Evolutionary conservation across 2,797 vertebrate species (phyloP).

Genomic region (Fundulus diaphanus): DNA sequence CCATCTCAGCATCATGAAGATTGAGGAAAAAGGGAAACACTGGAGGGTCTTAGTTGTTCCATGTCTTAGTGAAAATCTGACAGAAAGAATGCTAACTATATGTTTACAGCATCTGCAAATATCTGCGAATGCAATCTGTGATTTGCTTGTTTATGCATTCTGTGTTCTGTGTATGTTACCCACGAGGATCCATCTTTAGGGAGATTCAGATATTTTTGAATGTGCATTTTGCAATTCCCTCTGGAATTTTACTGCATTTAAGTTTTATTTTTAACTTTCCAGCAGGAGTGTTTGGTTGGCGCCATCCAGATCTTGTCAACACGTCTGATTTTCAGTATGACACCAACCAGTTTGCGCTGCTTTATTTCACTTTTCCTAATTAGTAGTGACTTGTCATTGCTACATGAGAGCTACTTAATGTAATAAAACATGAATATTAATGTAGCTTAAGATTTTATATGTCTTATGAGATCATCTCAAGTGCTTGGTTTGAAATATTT

Average conservation of each 20-base stretch:
- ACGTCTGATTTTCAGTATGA: constrained; percentile 15
- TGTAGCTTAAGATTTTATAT: constrained; percentile 17
- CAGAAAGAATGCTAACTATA: constrained; percentile 9
- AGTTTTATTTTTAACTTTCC: constrained; percentile 34
- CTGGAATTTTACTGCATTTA: constrained; percentile 24
- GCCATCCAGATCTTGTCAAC: constrained; percentile 16
- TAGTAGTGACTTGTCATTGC: background rate
- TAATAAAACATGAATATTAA: constrained; percentile 9
- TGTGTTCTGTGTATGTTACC: constrained; percentile 38
- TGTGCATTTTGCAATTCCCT: constrained; percentile 44
- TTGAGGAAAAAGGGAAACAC: background rate
- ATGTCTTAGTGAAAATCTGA: constrained; percentile 2
- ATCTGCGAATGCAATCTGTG: constrained; percentile 22
- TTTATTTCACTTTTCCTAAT: constrained; percentile 6
- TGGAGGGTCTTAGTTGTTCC: background rate
- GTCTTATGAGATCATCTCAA: constrained; percentile 30
- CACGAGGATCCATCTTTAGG: constrained; percentile 34
- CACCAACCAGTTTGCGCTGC: constrained; percentile 10
- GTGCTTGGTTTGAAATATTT: constrained; percentile 38
- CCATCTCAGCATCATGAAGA: background rate
- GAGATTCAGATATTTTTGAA: constrained; percentile 51
- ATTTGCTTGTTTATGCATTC: constrained; percentile 52
- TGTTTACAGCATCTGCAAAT: constrained; percentile 22
- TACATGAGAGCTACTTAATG: background rate
- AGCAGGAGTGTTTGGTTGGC: constrained; percentile 18